Conservation (phyloP, 2,888 invertebrate species). For the Geotrupes spiniger region DNA sequence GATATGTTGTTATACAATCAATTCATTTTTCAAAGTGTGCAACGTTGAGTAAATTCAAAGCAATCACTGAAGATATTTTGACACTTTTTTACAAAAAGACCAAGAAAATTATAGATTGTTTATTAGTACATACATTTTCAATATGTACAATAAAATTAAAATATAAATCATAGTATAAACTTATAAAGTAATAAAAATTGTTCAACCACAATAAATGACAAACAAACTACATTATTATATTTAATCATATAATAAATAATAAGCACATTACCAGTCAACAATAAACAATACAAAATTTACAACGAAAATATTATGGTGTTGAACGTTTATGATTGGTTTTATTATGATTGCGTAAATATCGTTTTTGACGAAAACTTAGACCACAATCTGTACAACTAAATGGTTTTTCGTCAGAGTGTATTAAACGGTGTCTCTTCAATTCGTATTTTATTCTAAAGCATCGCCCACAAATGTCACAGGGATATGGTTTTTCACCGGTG, state of each 20-base stretch:
- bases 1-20: too few species aligned
- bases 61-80: too few species aligned
- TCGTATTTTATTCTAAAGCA: constrained; percentile 61
- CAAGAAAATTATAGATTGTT: too few species aligned
- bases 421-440: constrained; percentile 55
- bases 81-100: too few species aligned
- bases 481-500: constrained; percentile 61
- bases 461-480: constrained; percentile 57
- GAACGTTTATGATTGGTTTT: constrained; percentile 46
- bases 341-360: constrained; percentile 55
- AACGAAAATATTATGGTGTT: constrained; percentile 20
- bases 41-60: too few species aligned
- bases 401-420: constrained; percentile 55
- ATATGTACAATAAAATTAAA: too few species aligned
- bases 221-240: too few species aligned
- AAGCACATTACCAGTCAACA: background rate
- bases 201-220: too few species aligned
- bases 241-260: background rate
- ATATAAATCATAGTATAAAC: too few species aligned
- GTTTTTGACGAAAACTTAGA: constrained; percentile 52
- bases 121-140: too few species aligned
- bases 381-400: constrained; percentile 51
- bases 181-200: too few species aligned
- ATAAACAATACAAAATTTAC: constrained; percentile 4
- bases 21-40: too few species aligned